Conservation (phyloP, 2,888 invertebrate genomes). For the Hydroisotoma schaefferi region DNA sequence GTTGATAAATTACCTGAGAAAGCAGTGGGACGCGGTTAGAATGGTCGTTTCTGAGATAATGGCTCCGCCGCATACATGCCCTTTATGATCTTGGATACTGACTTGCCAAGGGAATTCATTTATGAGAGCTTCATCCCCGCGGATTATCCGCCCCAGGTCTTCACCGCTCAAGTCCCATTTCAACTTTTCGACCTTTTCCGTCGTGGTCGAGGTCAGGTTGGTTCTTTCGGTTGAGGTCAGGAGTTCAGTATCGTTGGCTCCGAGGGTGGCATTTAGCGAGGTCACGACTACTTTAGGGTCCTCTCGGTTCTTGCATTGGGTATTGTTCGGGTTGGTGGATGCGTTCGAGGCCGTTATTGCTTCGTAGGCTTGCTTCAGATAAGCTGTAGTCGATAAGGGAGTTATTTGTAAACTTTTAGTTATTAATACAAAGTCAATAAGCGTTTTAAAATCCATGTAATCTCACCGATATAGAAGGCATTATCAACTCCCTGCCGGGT, state of each 20-base stretch:
- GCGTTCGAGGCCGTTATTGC: slow-evolving; percentile 3
- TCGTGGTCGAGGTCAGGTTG: slow-evolving; percentile 16
- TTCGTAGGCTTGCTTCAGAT: slow-evolving; percentile 45
- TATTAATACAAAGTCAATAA: slow-evolving; percentile 3
- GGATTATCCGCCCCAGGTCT: slow-evolving; percentile 50
- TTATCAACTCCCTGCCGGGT: slow-evolving; percentile 35
- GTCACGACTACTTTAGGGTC: too few relatives aligned
- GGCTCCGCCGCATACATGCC: slow-evolving; percentile 53
- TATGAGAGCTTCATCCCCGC: slow-evolving; percentile 50
- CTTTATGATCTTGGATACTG: slow-evolving; percentile 51
- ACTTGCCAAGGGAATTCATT: slow-evolving; percentile 53
- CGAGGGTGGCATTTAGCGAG: too few relatives aligned
- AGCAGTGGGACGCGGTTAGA: slow-evolving; percentile 53
- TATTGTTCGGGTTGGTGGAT: neutral
- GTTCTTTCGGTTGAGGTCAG: too few relatives aligned
- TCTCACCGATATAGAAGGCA: slow-evolving; percentile 45
- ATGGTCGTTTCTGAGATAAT: slow-evolving; percentile 51
- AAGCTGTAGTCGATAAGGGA: slow-evolving; percentile 39
- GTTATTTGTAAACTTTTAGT: neutral
- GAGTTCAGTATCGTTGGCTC: too few relatives aligned
- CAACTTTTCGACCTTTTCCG: slow-evolving; percentile 19
- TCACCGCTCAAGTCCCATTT: neutral
- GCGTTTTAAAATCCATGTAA: too few relatives aligned
- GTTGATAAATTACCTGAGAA: slow-evolving; percentile 49
- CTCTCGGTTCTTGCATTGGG: slow-evolving; percentile 8